Evolutionary conservation across 2,113 vertebrate genomes (phyloP).

Genomic region (Pithys albifrons): DNA sequence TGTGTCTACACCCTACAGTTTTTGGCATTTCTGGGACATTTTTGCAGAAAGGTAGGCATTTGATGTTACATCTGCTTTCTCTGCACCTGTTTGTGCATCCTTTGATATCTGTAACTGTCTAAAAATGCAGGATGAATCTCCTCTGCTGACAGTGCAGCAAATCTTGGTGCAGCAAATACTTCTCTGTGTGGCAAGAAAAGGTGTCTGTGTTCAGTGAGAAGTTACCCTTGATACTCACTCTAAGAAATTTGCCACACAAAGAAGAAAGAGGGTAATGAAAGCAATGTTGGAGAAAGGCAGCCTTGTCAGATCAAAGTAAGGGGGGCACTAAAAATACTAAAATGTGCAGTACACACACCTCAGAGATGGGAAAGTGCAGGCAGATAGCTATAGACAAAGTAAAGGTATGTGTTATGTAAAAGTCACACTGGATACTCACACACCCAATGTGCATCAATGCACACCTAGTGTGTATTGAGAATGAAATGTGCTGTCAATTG

Average conservation of each 20-base stretch:
- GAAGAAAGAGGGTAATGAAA: not conserved
- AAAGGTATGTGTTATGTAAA: not conserved
- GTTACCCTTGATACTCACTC: not conserved
- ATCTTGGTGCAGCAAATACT: not conserved
- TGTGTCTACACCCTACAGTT: not conserved
- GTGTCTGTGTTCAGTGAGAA: not conserved
- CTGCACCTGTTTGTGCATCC: not conserved
- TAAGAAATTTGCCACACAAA: not conserved
- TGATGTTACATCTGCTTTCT: not conserved
- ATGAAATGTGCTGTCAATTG: not conserved
- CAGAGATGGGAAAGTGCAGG: not conserved
- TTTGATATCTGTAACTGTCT: not conserved
- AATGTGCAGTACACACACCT: not conserved
- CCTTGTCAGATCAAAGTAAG: not conserved
- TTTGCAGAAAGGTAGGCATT: not conserved
- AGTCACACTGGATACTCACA: not conserved
- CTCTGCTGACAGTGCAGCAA: not conserved
- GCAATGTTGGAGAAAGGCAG: not conserved
- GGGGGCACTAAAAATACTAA: not conserved
- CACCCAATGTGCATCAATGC: not conserved
- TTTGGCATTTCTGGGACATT: constrained; percentile 26
- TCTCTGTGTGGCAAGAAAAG: not conserved
- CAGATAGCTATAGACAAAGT: not conserved
- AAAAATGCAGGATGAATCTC: not conserved
- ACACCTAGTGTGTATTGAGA: not conserved